A percentile compares a stretch with the other conserved stretches of the same genome.
Conservation (phyloP, 2,113 vertebrate genomes). For the Archocentrus centrarchus region DNA sequence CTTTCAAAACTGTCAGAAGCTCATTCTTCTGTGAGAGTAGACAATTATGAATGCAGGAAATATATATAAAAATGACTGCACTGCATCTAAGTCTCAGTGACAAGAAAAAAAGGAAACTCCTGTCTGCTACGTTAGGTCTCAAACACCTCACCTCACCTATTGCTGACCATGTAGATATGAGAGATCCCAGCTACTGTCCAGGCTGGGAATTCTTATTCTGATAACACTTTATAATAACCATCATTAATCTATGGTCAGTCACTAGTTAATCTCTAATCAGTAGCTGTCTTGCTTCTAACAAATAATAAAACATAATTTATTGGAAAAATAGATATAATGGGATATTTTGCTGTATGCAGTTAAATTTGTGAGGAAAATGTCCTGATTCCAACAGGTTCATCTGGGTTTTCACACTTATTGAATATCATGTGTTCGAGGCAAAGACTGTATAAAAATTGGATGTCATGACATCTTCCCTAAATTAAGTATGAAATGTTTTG, state of each 20-base stretch:
- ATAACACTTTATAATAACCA: too few species aligned
- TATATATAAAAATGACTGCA: not conserved
- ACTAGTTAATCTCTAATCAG: not conserved
- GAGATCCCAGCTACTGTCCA: too few species aligned
- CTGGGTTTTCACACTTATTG: not conserved
- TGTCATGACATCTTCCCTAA: not conserved
- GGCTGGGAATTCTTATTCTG: too few species aligned
- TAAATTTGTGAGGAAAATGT: not conserved
- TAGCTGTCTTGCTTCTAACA: not conserved
- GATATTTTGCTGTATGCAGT: not conserved
- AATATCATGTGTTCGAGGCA: not conserved
- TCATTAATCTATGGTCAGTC: not conserved
- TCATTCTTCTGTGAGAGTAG: not conserved
- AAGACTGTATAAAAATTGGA: not conserved
- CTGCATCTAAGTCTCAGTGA: too few species aligned
- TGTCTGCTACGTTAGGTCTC: not conserved
- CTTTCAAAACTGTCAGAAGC: not conserved
- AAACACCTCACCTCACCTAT: not conserved
- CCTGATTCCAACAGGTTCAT: not conserved
- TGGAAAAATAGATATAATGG: not conserved
- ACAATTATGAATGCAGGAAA: not conserved
- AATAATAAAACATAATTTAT: not conserved
- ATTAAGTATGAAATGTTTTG: not conserved
- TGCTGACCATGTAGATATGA: too few species aligned
- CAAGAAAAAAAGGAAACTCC: not conserved